Percentiles rank a stretch among this genome's conserved stretches.
Evolutionary conservation across 1,140 invertebrate species (phyloP).

Genomic region (Grapholita molesta): DNA sequence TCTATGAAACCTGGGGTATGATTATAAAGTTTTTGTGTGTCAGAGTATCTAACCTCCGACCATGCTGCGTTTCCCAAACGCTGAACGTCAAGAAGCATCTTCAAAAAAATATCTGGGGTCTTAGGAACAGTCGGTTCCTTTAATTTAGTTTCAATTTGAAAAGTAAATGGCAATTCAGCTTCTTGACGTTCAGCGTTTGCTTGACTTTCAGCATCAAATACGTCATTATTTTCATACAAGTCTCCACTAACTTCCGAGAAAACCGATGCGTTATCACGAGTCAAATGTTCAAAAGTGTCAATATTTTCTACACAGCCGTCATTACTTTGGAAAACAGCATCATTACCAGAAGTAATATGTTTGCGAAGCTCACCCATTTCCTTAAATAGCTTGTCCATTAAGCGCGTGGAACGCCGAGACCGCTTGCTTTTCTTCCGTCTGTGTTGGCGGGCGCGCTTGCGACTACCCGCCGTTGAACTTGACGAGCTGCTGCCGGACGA

Average conservation of each 20-base stretch:
- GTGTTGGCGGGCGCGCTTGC: background rate
- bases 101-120: background rate
- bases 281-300: background rate
- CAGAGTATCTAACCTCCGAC: slow-evolving; percentile 6
- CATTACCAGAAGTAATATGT: background rate
- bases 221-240: background rate
- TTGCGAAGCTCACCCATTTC: slow-evolving; percentile 4
- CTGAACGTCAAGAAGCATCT: slow-evolving; percentile 3
- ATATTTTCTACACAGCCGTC: background rate
- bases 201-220: background rate
- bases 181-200: background rate
- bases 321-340: background rate
- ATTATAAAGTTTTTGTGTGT: slow-evolving; percentile 14
- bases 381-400: background rate
- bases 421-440: background rate
- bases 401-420: background rate
- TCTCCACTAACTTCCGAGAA: background rate
- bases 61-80: background rate
- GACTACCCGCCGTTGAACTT: background rate
- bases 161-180: background rate
- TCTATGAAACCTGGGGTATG: slow-evolving; percentile 6
- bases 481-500: background rate
- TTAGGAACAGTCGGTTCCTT: slow-evolving; percentile 12
- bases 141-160: slow-evolving; percentile 8
- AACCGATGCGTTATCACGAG: background rate